Base-by-base conservation (phyloP, 1,140 invertebrate species). In the Muscidifurax raptorellus region DNA sequence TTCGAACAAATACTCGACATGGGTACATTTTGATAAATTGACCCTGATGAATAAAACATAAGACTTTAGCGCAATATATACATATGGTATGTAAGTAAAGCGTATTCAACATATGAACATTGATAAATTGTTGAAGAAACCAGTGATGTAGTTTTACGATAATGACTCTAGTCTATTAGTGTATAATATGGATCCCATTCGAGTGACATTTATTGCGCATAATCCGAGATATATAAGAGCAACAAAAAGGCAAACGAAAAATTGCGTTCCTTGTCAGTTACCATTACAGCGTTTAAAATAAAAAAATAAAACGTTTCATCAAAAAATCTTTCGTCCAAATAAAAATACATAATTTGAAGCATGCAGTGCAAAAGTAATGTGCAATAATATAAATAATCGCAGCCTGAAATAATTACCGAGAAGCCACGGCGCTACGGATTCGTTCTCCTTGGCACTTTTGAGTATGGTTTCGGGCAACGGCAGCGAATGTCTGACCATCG, bases 401-500 rank as follows among this genome's bases (percentile, higher is more conserved):
- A 47, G 36, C 15, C 3, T 47, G 6, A n/a, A 59, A n/a, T 67
- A 87, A 89, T 93, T 96, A 99, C 99, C 98, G 93, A 99, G 95
- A 90, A 99, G 95, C 99, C 99, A 99, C 4, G 99, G 99, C 25
- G 99, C 98, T 75, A 98, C 98, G 75, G 97, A 97, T 89, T 98
- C 97, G 92, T 97, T 97, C 88, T 98, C 98, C 92, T 98, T 98
- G 89, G 97, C 97, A 91, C 97, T 97, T 94, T 99, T 99, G 84
- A 99, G 95, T 86, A 99, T 99, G 69, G 98, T 99, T 89, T 99
- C 98, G 1, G 99, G 99, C 87, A 99, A 95, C 0, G 99, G 99
- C 81, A 99, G 94, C 40, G 98, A 99, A 93, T 99, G 99, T 86
- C 99, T 94, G 75, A 99, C 98, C 99, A 99, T 99, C 72, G 99